Conservation (phyloP, 1,140 invertebrate species). For the Pemphigus obesinymphae region DNA sequence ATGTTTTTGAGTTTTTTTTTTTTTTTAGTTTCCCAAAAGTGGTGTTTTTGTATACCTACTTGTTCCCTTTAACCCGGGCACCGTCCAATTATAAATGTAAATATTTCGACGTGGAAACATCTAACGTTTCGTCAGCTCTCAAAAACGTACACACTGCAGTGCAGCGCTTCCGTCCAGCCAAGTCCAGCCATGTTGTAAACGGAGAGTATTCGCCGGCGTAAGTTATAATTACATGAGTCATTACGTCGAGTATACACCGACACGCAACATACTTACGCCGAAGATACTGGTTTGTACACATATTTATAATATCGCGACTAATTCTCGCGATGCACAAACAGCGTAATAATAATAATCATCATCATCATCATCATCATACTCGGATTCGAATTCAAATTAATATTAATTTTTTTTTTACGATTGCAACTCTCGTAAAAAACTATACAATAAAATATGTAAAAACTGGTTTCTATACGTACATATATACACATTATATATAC, state of each 20-base stretch:
- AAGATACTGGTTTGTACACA: too few relatives aligned
- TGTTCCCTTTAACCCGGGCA: too few relatives aligned
- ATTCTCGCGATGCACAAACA: not conserved
- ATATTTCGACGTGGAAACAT: not conserved
- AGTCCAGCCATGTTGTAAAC: not conserved
- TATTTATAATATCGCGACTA: too few relatives aligned
- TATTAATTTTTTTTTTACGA: not conserved
- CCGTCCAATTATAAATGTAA: constrained; percentile 5
- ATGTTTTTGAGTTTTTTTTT: too few relatives aligned
- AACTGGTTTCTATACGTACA: constrained; percentile 28
- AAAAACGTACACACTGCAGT: not conserved
- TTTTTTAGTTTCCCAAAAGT: too few relatives aligned
- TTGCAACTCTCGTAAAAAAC: not conserved
- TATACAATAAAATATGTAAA: too few relatives aligned
- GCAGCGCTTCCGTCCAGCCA: not conserved
- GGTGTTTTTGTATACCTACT: too few relatives aligned
- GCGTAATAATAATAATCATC: not conserved
- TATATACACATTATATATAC: too few relatives aligned
- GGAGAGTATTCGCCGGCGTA: constrained; percentile 18
- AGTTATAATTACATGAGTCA: constrained; percentile 38
- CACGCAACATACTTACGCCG: not conserved
- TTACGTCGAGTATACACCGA: not conserved
- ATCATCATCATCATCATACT: too few relatives aligned
- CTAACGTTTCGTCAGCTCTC: not conserved
- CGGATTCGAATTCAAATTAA: not conserved